phyloP scores from a whole-genome alignment of 1,140 invertebrate genomes.

The Charaxes varanes region DNA sequence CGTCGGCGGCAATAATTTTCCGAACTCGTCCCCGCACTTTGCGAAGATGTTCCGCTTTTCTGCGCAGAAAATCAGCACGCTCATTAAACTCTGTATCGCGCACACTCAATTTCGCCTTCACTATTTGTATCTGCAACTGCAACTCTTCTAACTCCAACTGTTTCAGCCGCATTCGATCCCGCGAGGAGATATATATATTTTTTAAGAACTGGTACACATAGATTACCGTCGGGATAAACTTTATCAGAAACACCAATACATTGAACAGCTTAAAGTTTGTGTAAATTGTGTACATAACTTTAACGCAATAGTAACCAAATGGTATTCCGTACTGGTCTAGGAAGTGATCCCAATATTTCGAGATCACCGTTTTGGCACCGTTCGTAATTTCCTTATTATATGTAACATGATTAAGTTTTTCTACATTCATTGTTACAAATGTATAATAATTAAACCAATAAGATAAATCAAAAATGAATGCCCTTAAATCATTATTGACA shows the following conservation, averaged over 20 bases:
- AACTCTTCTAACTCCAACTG: slow-evolving; percentile 51
- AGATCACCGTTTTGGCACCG: slow-evolving; percentile 18
- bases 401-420: slow-evolving; percentile 18
- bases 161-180: slow-evolving; percentile 36
- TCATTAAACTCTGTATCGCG: slow-evolving; percentile 45
- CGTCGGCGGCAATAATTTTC: no score
- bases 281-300: slow-evolving; percentile 34
- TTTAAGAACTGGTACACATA: slow-evolving; percentile 48
- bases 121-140: slow-evolving; percentile 54
- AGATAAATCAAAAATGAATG: no score
- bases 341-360: slow-evolving; percentile 28
- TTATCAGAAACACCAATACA: slow-evolving; percentile 45
- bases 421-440: slow-evolving; percentile 18
- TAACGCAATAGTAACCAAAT: slow-evolving; percentile 29
- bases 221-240: slow-evolving; percentile 46
- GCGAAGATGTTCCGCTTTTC: slow-evolving; percentile 30
- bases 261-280: slow-evolving; percentile 35
- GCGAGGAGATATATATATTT: slow-evolving; percentile 35
- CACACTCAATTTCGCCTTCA: slow-evolving; percentile 47
- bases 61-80: slow-evolving; percentile 29
- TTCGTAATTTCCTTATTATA: slow-evolving; percentile 21
- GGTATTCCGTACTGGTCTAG: slow-evolving; percentile 33
- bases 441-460: no score
- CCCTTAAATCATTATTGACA: no score
- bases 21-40: slow-evolving; percentile 33